A percentile compares a stretch with the other conserved stretches of the same genome.
phyloP scores from a whole-genome alignment of 1,140 invertebrate species.

The Geopemphigus sp. region DNA sequence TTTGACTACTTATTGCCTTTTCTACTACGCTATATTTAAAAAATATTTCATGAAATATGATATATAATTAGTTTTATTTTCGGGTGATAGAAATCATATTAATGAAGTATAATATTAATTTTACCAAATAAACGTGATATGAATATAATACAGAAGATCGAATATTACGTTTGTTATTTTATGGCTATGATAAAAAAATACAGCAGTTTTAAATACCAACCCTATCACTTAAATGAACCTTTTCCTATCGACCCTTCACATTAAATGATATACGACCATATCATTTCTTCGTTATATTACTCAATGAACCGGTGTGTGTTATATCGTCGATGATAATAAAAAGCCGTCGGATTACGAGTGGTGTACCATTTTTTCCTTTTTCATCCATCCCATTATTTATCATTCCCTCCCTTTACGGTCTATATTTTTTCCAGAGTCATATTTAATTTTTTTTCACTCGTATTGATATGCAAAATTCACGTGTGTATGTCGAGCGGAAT shows the following conservation, averaged over 20 bases:
- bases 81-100: conserved; percentile 3
- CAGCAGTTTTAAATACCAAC: conserved; percentile 33
- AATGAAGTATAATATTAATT: conserved; percentile 27
- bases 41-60: background rate
- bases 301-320: conserved; percentile 47
- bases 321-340: conserved; percentile 49
- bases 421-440: conserved; percentile 17
- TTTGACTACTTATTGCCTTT: background rate
- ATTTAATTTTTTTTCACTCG: conserved; percentile 24
- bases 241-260: conserved; percentile 45
- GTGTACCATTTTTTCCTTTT: conserved; percentile 37
- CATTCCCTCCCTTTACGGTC: background rate
- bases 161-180: conserved; percentile 40
- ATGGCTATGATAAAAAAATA: conserved; percentile 32
- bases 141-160: conserved; percentile 40
- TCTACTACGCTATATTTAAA: background rate
- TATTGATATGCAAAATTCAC: conserved; percentile 48
- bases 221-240: conserved; percentile 47
- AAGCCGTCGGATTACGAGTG: conserved; percentile 47
- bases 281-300: conserved; percentile 49
- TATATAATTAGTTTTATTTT: conserved; percentile 13
- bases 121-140: conserved; percentile 9
- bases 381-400: conserved; percentile 42
- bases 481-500: background rate
- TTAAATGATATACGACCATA: conserved; percentile 43